phyloP scores from a whole-genome alignment of 2,113 vertebrate genomes.

The Gallinago jamesoni region DNA sequence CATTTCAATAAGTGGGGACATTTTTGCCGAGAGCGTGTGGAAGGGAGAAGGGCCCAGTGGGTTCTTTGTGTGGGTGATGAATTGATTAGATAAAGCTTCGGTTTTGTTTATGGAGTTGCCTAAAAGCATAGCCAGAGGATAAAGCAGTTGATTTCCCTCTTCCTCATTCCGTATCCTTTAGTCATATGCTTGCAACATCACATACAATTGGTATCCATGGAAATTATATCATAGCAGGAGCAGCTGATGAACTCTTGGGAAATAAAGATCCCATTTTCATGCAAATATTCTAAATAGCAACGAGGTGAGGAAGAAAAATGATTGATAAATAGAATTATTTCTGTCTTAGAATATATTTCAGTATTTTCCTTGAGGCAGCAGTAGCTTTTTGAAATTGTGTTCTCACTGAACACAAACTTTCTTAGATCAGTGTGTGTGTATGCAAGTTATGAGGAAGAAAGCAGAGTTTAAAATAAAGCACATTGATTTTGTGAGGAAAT shows the following conservation, averaged over 20 bases:
- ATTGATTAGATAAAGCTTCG: not conserved
- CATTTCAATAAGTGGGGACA: not conserved
- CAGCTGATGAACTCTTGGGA: constrained; percentile 54
- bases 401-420: constrained; percentile 22
- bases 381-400: constrained; percentile 6
- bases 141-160: not conserved
- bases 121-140: constrained; percentile 13
- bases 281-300: constrained; percentile 60
- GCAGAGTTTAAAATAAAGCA: constrained; percentile 12
- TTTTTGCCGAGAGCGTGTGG: not conserved
- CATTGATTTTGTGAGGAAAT: constrained; percentile 43
- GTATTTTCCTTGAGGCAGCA: constrained; percentile 33
- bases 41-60: not conserved
- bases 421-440: not conserved
- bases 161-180: not conserved
- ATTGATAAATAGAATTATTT: constrained; percentile 55
- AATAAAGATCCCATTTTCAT: constrained; percentile 66
- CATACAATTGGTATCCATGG: constrained; percentile 52
- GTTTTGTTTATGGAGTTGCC: constrained; percentile 16
- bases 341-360: constrained; percentile 26
- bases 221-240: constrained; percentile 47
- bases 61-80: not conserved
- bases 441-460: constrained; percentile 7
- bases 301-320: constrained; percentile 41
- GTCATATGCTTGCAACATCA: not conserved